Conservation (phyloP, 1,140 invertebrate genomes). For the Himalopsyche phryganea region DNA sequence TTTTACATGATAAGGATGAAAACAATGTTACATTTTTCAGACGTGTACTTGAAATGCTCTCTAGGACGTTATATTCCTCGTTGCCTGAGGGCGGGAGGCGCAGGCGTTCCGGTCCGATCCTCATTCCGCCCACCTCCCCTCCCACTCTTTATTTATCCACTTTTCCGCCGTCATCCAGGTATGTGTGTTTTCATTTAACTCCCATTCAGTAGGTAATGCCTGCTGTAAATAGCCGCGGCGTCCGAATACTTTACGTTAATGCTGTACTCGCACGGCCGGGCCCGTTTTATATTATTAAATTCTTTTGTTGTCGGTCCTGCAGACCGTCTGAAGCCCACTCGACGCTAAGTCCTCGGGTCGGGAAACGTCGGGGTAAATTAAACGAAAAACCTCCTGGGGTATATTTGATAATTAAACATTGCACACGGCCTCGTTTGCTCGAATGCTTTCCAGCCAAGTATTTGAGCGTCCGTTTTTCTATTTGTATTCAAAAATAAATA, state of each 20-base stretch:
- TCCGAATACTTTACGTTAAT: constrained; percentile 29
- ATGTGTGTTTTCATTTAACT: constrained; percentile 25
- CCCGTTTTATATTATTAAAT: constrained; percentile 34
- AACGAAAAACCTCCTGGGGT: constrained; percentile 19
- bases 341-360: neutral
- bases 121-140: neutral
- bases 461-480: constrained; percentile 20
- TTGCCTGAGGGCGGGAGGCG: neutral
- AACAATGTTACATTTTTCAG: too few relatives aligned
- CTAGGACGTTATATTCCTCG: too few relatives aligned
- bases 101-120: neutral
- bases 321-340: constrained; percentile 22
- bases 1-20: too few relatives aligned
- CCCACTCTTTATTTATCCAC: neutral
- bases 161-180: constrained; percentile 2
- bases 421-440: constrained; percentile 14
- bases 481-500: constrained; percentile 29
- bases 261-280: constrained; percentile 21
- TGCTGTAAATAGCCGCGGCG: constrained; percentile 19
- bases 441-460: constrained; percentile 12
- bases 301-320: constrained; percentile 29
- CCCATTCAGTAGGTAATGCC: constrained; percentile 16
- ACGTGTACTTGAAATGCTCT: too few relatives aligned
- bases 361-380: constrained; percentile 25
- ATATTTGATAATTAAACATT: constrained; percentile 33